phyloP scores from a whole-genome alignment of 2,888 invertebrate genomes.

The Furcula furcula region DNA sequence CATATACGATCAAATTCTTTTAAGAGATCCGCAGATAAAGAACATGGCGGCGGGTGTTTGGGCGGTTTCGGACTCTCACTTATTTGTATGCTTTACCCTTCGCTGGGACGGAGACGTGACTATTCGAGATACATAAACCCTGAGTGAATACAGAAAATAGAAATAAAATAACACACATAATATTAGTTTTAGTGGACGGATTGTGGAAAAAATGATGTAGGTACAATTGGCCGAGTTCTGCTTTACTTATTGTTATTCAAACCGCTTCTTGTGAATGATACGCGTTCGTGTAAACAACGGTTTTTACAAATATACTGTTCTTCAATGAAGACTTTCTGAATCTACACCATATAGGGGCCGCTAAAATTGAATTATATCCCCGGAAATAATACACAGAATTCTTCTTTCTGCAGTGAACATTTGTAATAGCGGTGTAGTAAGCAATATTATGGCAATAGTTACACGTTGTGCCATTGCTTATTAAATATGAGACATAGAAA shows the following conservation, averaged over 20 bases:
- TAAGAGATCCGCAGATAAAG: conserved; percentile 80
- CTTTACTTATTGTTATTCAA: conserved; percentile 43
- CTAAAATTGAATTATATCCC: too few species aligned
- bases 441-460: too few species aligned
- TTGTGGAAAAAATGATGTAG: conserved; percentile 56
- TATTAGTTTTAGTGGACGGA: conserved; percentile 74
- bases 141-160: conserved; percentile 82
- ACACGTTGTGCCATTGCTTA: too few species aligned
- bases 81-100: conserved; percentile 80
- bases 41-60: conserved; percentile 74
- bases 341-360: too few species aligned
- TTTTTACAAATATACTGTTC: not conserved
- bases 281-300: conserved; percentile 9
- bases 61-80: conserved; percentile 77
- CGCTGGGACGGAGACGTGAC: conserved; percentile 76
- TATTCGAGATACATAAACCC: conserved; percentile 82
- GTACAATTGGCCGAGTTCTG: conserved; percentile 34
- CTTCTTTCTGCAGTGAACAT: too few species aligned
- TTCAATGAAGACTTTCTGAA: not conserved
- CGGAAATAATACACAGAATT: too few species aligned
- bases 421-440: too few species aligned
- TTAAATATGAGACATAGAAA: too few species aligned
- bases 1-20: conserved; percentile 80
- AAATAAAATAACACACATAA: conserved; percentile 81
- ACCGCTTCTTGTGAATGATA: conserved; percentile 31